phyloP scores from a whole-genome alignment of 2,888 invertebrate genomes.

The Dysmachus trigonus region DNA sequence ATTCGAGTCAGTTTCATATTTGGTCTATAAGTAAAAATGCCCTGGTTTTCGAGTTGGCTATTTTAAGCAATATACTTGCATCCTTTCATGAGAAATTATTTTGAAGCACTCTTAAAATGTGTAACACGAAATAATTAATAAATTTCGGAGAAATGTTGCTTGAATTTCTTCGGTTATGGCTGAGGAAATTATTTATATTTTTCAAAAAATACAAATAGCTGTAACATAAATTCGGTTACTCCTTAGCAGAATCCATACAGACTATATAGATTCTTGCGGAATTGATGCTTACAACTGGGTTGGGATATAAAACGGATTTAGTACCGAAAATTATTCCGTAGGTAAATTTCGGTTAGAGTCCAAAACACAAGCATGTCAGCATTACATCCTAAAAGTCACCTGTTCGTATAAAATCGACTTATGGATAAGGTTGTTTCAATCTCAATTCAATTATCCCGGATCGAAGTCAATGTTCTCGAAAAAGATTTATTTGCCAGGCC shows the following conservation, averaged over 20 bases:
- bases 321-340: background rate
- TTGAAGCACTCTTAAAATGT: no score
- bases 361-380: background rate
- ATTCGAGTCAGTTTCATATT: no score
- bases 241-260: background rate
- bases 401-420: slow-evolving; percentile 9
- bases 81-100: no score
- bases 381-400: background rate
- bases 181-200: no score
- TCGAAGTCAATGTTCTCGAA: slow-evolving; percentile 26
- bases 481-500: slow-evolving; percentile 14
- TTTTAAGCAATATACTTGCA: no score
- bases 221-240: background rate
- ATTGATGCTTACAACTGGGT: background rate
- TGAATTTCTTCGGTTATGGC: no score
- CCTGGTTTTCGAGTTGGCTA: no score
- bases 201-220: background rate
- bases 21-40: no score
- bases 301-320: background rate
- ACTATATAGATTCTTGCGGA: background rate
- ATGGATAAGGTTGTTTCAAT: slow-evolving; percentile 20
- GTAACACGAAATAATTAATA: no score
- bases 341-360: background rate
- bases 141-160: no score
- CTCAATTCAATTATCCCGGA: slow-evolving; percentile 26